A percentile compares a stretch with the other conserved stretches of the same genome.
These are phyloP conservation scores for Meles meles DNA, from an alignment of 2,113 vertebrate species.

Conservation along the genomic window DNA sequence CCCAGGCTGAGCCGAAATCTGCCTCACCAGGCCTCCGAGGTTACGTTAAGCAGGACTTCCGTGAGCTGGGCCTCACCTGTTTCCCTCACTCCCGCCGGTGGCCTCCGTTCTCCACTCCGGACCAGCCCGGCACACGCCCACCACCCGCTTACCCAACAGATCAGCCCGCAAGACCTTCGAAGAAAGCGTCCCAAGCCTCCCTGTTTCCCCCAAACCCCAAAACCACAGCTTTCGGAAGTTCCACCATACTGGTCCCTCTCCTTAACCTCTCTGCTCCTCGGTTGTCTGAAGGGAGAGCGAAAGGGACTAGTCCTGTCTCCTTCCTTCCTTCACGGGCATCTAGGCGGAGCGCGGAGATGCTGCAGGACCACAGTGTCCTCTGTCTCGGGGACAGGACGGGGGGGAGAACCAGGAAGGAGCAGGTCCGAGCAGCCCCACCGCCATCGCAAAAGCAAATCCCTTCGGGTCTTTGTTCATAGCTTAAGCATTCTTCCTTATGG, in stretches of 20 bases:
- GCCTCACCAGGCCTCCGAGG: background rate
- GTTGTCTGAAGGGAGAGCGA: background rate
- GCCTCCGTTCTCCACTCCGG: background rate
- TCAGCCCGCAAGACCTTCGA: background rate
- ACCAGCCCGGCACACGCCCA: background rate
- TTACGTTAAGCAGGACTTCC: background rate
- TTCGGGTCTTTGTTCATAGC: background rate
- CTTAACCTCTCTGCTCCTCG: background rate
- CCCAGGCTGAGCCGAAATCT: rapidly evolving
- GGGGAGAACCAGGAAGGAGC: background rate
- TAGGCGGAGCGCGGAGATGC: background rate
- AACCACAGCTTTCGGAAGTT: background rate
- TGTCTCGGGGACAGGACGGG: background rate
- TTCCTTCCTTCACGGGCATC: background rate
- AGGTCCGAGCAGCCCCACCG: background rate
- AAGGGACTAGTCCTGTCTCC: background rate
- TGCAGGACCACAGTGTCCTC: background rate
- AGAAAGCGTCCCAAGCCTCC: background rate
- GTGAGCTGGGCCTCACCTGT: background rate
- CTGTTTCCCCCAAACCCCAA: background rate
- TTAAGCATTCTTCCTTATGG: background rate
- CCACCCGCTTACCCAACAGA: background rate
- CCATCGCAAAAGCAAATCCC: background rate
- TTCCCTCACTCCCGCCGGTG: background rate
- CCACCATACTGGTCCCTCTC: background rate